These are phyloP conservation scores for Scarus forsteni DNA, from an alignment of 2,797 vertebrate genomes.

Conservation along the genomic window DNA sequence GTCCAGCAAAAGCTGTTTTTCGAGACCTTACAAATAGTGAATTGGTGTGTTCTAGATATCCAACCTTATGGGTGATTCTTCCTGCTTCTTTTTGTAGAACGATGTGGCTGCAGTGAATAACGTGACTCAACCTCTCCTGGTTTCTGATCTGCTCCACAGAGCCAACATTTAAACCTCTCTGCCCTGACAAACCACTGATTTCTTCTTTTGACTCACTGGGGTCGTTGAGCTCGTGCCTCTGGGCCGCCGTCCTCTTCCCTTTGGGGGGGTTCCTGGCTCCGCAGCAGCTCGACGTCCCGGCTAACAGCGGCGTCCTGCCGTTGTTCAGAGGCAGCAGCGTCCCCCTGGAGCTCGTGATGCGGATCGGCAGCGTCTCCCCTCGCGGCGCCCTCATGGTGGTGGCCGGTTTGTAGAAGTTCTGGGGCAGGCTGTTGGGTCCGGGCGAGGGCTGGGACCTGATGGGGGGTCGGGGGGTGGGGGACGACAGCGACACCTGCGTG, in stretches of 20 bases:
- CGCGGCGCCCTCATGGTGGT: constrained; percentile 72
- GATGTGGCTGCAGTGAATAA: no score
- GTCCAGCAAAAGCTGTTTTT: no score
- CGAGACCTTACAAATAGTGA: no score
- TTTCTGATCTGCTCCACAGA: no score
- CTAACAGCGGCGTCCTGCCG: constrained; percentile 80
- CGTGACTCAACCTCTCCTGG: no score
- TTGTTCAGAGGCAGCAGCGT: constrained; percentile 82
- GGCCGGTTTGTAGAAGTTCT: constrained; percentile 86
- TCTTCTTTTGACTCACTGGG: constrained; percentile 87
- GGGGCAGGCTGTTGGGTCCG: constrained; percentile 81
- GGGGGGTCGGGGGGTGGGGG: constrained; percentile 86
- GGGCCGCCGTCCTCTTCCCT: constrained; percentile 79
- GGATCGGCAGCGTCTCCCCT: constrained; percentile 70
- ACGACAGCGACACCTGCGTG: constrained; percentile 78
- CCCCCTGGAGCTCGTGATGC: constrained; percentile 76
- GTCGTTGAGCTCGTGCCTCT: constrained; percentile 89
- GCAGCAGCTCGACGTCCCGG: constrained; percentile 75
- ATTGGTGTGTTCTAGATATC: no score
- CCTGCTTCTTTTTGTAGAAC: no score
- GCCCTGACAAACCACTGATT: no score
- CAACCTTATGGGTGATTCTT: no score
- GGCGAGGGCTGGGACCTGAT: constrained; percentile 86
- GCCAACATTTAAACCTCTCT: no score
- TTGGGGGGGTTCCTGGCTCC: constrained; percentile 76